These are phyloP conservation scores for Athalia circularis DNA, from an alignment of 2,888 invertebrate species.

Conservation along the genomic window DNA sequence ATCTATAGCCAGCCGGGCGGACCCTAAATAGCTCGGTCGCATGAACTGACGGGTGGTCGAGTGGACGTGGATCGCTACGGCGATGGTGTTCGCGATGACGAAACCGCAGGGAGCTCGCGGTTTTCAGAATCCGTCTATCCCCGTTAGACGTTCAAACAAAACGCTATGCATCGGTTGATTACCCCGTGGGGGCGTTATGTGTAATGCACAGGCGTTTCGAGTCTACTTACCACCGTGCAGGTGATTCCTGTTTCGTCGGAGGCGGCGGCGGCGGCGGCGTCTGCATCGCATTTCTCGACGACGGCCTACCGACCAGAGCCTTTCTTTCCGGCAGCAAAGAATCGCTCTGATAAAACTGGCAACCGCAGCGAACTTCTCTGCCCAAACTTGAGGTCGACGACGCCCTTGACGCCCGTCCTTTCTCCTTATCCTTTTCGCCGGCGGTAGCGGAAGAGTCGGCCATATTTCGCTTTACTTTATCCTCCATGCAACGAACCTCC, in stretches of 20 bases:
- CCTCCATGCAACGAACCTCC: neutral
- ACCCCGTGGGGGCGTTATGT: too few species aligned
- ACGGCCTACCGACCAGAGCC: constrained; percentile 81
- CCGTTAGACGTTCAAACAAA: neutral
- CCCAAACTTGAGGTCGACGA: constrained; percentile 78
- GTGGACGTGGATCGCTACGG: constrained; percentile 22
- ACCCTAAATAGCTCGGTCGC: constrained; percentile 70
- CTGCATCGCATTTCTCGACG: constrained; percentile 78
- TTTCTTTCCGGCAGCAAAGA: constrained; percentile 85
- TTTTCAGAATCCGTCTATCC: constrained; percentile 25
- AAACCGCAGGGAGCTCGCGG: constrained; percentile 18
- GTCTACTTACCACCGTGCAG: constrained; percentile 50
- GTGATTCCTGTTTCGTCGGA: neutral
- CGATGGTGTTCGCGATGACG: constrained; percentile 44
- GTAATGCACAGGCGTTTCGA: too few species aligned
- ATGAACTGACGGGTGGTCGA: too few species aligned
- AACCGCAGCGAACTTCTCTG: constrained; percentile 89
- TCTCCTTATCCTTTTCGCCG: constrained; percentile 70
- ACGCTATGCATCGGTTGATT: neutral
- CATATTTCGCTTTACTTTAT: neutral
- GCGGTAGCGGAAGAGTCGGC: too few species aligned
- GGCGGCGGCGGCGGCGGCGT: constrained; percentile 51
- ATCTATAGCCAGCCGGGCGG: constrained; percentile 72
- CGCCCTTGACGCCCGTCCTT: constrained; percentile 82
- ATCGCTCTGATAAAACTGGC: constrained; percentile 90